Conservation (phyloP, 2,113 vertebrate species). For the Eolophus roseicapilla region DNA sequence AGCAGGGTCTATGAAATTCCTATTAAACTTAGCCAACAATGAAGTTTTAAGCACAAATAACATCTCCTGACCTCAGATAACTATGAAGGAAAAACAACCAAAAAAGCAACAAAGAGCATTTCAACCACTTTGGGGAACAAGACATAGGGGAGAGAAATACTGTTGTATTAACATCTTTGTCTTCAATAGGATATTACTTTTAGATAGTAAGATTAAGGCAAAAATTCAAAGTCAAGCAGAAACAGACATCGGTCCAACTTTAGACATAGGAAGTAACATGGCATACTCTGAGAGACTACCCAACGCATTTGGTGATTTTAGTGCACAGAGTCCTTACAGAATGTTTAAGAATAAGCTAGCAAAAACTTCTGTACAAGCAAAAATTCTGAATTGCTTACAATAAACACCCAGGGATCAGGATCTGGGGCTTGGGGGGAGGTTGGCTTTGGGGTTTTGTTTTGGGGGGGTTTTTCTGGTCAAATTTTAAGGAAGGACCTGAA, state of each 20-base stretch:
- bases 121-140: neutral
- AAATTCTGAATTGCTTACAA: neutral
- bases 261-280: accelerated
- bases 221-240: neutral
- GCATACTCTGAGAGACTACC: neutral
- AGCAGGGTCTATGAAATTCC: neutral
- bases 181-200: neutral
- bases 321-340: neutral
- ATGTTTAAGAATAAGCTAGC: neutral
- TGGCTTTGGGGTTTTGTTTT: neutral
- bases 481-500: neutral
- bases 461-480: neutral
- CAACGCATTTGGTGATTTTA: neutral
- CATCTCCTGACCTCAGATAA: neutral
- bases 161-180: neutral
- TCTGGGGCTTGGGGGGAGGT: too few relatives aligned
- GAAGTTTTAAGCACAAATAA: neutral
- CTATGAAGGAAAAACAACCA: neutral
- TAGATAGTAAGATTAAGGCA: neutral
- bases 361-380: neutral
- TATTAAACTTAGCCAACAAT: neutral
- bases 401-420: neutral
- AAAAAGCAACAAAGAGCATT: neutral
- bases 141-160: neutral
- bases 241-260: neutral